A percentile compares a stretch with the other conserved stretches of the same genome.
phyloP scores from a whole-genome alignment of 2,797 vertebrate species.

The Sebastes trivittatus region DNA sequence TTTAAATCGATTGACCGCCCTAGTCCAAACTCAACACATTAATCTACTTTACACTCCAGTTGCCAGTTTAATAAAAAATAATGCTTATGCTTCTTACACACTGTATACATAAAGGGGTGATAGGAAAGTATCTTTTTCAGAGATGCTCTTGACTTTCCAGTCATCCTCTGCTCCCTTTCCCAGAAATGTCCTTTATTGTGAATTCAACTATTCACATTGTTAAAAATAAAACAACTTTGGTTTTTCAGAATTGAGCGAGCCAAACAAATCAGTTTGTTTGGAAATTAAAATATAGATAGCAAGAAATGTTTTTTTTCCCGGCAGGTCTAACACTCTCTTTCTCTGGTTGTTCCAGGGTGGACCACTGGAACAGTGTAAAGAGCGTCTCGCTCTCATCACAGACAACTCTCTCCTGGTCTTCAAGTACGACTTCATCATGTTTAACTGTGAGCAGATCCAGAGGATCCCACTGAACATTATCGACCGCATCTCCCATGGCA shows the following conservation, averaged over 20 bases:
- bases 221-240: not conserved
- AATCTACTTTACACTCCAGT: too few relatives aligned
- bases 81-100: too few relatives aligned
- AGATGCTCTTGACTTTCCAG: too few relatives aligned
- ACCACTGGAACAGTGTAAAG: conserved; percentile 91
- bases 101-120: too few relatives aligned
- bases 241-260: too few relatives aligned
- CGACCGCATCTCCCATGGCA: conserved; percentile 78
- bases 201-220: too few relatives aligned
- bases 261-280: not conserved
- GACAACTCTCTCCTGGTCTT: conserved; percentile 82
- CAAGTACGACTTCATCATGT: conserved; percentile 88
- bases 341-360: conserved; percentile 72
- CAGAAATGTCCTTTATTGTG: too few relatives aligned
- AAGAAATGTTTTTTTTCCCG: not conserved
- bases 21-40: too few relatives aligned
- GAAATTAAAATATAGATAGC: not conserved
- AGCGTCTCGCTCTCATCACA: conserved; percentile 81
- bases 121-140: too few relatives aligned
- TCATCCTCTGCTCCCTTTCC: too few relatives aligned
- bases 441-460: conserved; percentile 82
- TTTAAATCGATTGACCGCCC: too few relatives aligned
- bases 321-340: not conserved
- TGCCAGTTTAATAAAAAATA: too few relatives aligned
- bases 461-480: conserved; percentile 77